A percentile compares a stretch with the other conserved stretches of the same genome.
phyloP scores from a whole-genome alignment of 2,888 invertebrate species.

The Hypomecis atomaria region DNA sequence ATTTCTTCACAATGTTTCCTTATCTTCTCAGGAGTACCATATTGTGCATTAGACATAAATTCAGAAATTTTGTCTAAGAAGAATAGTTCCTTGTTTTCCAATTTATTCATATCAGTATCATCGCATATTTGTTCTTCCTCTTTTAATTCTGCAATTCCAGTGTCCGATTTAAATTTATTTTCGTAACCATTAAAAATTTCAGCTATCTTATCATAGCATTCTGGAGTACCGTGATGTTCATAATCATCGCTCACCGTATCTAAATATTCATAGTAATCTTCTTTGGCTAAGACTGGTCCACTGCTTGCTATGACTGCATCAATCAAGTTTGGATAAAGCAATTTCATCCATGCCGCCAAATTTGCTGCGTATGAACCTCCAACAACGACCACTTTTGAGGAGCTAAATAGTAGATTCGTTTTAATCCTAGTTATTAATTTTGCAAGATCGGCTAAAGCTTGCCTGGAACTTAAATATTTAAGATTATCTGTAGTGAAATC shows the following conservation, averaged over 20 bases:
- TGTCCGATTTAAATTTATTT: constrained; percentile 53
- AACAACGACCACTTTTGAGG: constrained; percentile 70
- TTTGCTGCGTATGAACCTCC: constrained; percentile 77
- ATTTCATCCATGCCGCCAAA: constrained; percentile 74
- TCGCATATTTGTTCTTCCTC: constrained; percentile 69
- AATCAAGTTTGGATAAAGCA: constrained; percentile 68
- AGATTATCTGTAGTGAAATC: constrained; percentile 59
- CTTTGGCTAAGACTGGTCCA: constrained; percentile 72
- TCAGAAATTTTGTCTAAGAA: constrained; percentile 57
- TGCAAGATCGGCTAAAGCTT: constrained; percentile 72
- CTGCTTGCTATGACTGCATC: constrained; percentile 75
- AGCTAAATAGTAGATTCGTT: constrained; percentile 49
- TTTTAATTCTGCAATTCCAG: constrained; percentile 63
- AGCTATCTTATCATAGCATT: constrained; percentile 59
- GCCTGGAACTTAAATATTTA: constrained; percentile 65
- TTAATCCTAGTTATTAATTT: constrained; percentile 59
- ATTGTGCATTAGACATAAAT: constrained; percentile 67
- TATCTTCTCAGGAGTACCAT: constrained; percentile 60
- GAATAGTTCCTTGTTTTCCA: constrained; percentile 68
- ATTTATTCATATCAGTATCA: constrained; percentile 59
- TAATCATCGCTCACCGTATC: constrained; percentile 71
- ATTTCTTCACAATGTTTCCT: constrained; percentile 56
- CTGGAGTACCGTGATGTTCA: constrained; percentile 61
- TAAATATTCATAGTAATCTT: constrained; percentile 72
- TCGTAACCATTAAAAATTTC: constrained; percentile 62